Evolutionary conservation across 2,113 vertebrate genomes (phyloP).

Genomic region (Oceanodroma tethys): DNA sequence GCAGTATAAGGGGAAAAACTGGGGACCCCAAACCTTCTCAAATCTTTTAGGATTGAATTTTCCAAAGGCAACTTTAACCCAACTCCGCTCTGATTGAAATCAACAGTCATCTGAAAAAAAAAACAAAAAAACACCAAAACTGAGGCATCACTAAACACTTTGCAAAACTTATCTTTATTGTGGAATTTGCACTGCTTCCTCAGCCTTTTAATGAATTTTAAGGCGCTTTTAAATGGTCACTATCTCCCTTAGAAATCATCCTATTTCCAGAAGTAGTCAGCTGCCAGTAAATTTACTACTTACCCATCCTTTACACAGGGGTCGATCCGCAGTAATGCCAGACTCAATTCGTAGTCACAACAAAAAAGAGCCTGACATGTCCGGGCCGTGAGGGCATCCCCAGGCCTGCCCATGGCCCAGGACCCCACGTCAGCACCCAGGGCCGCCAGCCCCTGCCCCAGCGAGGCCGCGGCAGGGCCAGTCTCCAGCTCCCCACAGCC

Average conservation of each 20-base stretch:
- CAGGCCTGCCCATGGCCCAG: neutral
- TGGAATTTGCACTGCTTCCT: neutral
- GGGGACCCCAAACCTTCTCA: neutral
- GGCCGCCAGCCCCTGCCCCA: neutral
- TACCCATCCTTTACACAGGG: neutral
- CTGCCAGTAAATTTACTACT: neutral
- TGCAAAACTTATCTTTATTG: neutral
- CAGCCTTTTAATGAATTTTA: neutral
- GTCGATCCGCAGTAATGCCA: neutral
- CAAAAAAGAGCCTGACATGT: rapidly evolving
- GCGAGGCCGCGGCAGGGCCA: rapidly evolving
- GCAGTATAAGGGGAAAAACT: neutral
- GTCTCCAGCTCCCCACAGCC: neutral
- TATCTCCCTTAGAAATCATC: neutral
- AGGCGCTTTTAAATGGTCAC: neutral
- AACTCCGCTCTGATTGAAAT: neutral
- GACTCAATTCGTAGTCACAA: neutral
- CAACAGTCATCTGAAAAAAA: no score
- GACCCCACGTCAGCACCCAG: neutral
- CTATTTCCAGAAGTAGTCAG: neutral
- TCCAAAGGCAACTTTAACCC: neutral
- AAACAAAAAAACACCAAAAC: neutral
- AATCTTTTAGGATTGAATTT: neutral
- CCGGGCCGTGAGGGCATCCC: neutral
- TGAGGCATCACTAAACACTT: neutral